Percentiles rank a stretch among this genome's conserved stretches.
Conservation (phyloP, 1,140 invertebrate genomes). For the Drosophila novamexicana region DNA sequence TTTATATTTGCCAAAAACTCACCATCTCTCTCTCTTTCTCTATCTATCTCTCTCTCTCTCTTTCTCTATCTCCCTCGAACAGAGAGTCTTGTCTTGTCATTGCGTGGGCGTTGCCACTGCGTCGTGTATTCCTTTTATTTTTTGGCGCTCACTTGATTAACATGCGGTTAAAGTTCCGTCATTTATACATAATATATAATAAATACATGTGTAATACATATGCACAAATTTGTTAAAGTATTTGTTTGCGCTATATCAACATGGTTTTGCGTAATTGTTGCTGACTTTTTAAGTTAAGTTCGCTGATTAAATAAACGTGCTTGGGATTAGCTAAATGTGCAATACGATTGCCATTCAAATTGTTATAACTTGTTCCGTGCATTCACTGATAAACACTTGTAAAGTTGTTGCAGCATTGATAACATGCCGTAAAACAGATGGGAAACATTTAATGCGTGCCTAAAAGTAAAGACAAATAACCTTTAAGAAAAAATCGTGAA, state of each 20-base stretch:
- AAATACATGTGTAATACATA: conserved; percentile 1
- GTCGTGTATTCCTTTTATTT: conserved; percentile 1
- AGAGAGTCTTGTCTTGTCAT: background rate
- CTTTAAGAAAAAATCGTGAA: background rate
- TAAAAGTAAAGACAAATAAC: background rate
- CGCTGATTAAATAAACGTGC: conserved; percentile 39
- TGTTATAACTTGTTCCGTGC: background rate
- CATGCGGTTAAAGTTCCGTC: conserved; percentile 58
- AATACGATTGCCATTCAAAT: conserved; percentile 3
- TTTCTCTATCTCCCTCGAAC: background rate
- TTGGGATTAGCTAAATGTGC: conserved; percentile 25
- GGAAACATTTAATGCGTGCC: background rate
- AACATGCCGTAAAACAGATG: no score
- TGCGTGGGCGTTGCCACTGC: conserved; percentile 38
- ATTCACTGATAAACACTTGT: conserved; percentile 1
- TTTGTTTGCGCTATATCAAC: conserved; percentile 4
- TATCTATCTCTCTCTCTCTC: background rate
- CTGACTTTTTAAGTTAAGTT: conserved; percentile 8
- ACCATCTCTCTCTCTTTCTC: background rate
- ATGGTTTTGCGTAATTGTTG: conserved; percentile 21
- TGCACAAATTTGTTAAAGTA: background rate
- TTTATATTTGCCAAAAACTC: conserved; percentile 65
- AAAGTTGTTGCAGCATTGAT: background rate
- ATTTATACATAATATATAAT: conserved; percentile 16
- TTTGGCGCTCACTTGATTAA: conserved; percentile 44